Base-by-base conservation (phyloP, 1,140 invertebrate species). In the Eubasilissa regina region DNA sequence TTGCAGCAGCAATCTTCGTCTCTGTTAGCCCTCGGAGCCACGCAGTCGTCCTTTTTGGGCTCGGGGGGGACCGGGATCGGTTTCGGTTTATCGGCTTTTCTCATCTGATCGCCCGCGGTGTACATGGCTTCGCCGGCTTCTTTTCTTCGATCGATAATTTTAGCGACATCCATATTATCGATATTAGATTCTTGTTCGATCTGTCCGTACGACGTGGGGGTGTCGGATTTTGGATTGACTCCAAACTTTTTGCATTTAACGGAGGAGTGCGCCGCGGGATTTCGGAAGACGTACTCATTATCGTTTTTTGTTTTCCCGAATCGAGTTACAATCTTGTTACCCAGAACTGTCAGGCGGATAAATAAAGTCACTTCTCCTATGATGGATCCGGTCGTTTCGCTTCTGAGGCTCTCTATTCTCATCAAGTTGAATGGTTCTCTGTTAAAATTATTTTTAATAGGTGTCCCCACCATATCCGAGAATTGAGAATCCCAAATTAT, bases 181-280 rank as follows among this genome's bases (percentile, higher is more conserved):
- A 45, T 19, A 17, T 64, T 19, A 6, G 9, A 43, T 8, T 43
- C 25, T 25, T 77, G 60, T 9, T 66, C 43, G 9, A 68, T 13
- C 4, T 60, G 10, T 43, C 62, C 62, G 9, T 68, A 45, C 21
- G 51, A 15, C 15, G 53, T 17, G 12, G 68, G 12, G 0, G 53
- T 21, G 7, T 51, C 15, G 10, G 21, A 8, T 45, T 72, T 56
- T 21, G 35, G 35, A 44, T 72, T 47, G 4, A 45, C 48, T 3
- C 78, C 78, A 17, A 66, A 80, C 35, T 64, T 45, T 53, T 80
- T 48, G 25, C 78, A 80, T 17, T 25, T 80, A 1, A 75, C 47
- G 4, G 60, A 55, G 55, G 60, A 43, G 25, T 25, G 12, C 8
- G 51, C 51, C 21, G 10, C 9, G n/a, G 19, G 9, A 45, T 68